Base-by-base conservation (phyloP, 2,113 vertebrate genomes). In the Thunnus thynnus region DNA sequence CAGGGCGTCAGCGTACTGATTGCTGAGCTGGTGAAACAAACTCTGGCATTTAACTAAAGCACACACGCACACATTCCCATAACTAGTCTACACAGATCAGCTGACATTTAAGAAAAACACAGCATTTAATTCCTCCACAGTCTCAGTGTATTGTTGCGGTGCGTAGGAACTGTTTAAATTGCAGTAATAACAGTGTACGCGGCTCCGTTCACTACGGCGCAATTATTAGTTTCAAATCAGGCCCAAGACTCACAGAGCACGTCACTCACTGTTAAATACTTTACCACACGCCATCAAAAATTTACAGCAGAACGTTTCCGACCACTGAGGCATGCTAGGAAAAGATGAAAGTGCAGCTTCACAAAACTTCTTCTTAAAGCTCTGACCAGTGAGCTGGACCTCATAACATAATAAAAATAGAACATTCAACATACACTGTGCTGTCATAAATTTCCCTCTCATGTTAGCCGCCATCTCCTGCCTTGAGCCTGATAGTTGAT, bases 51-150 rank as follows among this genome's bases (percentile, higher is more conserved):
- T 83, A 86, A 65, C 67, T 44, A 64, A 72, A 44, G 8, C 58
- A 12, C 69, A 32, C 61, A 80, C 54, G 87, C 71, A 77, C 51
- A 62, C 56, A 60, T 60, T 22, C 76, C 13, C 22, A 8, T 52
- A 80, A 54, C 52, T 14, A n/a, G 1, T 44, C 41, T 54, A 74
- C 22, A 64, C 22, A 64, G 55, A 72, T 64, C 76, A 60, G 76
- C 76, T 85, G 84, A 84, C 80, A 86, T 87, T 88, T 85, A 60
- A 30, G 76, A 76, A 77, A 78, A 86, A 60, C 62, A 16, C 76
- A 60, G 72, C 46, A n/a, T 72, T 72, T 70, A 56, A 69, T 46
- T 64, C 71, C 54, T 46, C 64, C 71, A 2, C 54, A 30, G 58
- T 47, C 16, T 50, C 27, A 3, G 51, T 20, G 25, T 32, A n/a